These are phyloP conservation scores for Holotrichia oblita DNA, from an alignment of 1,140 invertebrate species.

Conservation along the genomic window DNA sequence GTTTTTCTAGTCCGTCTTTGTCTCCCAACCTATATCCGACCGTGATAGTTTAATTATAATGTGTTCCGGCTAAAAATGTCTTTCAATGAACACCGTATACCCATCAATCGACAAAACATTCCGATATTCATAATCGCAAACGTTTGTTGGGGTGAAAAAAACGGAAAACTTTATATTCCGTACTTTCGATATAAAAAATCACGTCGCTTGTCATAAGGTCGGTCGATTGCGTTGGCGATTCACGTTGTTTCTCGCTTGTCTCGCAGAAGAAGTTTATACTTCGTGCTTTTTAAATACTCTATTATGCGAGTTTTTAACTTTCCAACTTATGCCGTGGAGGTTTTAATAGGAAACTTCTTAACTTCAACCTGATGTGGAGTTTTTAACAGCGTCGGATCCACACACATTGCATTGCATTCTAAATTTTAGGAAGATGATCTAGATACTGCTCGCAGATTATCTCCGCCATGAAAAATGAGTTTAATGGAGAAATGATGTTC, in stretches of 20 bases:
- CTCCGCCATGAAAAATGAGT: background rate
- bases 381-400: constrained; percentile 8
- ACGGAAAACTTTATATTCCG: background rate
- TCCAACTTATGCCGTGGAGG: background rate
- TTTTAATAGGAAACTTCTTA: constrained; percentile 27
- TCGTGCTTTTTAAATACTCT: constrained; percentile 23
- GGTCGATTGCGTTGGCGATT: constrained; percentile 23
- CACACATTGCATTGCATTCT: constrained; percentile 33
- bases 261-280: constrained; percentile 15
- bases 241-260: constrained; percentile 20
- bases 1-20: no score
- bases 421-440: constrained; percentile 24
- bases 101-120: no score
- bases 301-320: constrained; percentile 28
- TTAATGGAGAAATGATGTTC: constrained; percentile 25
- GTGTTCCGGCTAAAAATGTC: no score
- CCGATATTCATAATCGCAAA: no score
- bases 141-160: no score
- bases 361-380: constrained; percentile 33
- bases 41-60: no score
- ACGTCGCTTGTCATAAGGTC: background rate
- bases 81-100: no score
- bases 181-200: background rate
- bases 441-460: background rate
- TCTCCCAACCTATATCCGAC: no score